Percentiles rank a stretch among this genome's conserved stretches.
phyloP scores from a whole-genome alignment of 2,888 invertebrate species.

The Luffia ferchaultella region DNA sequence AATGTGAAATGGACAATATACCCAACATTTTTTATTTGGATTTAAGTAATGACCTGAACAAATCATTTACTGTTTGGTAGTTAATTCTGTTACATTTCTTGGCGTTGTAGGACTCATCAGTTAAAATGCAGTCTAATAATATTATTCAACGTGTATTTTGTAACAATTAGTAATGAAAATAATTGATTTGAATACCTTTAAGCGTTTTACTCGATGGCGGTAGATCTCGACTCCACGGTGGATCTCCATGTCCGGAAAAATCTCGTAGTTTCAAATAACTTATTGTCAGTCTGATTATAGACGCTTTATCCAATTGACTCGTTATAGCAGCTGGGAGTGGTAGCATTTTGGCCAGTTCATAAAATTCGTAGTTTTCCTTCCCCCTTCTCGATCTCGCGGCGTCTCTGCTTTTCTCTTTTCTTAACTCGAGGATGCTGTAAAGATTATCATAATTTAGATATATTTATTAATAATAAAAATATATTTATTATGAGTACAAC shows the following conservation, averaged over 20 bases:
- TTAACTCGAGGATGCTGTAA: constrained; percentile 90
- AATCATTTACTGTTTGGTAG: too few species aligned
- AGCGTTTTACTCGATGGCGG: constrained; percentile 80
- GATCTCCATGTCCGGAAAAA: constrained; percentile 95
- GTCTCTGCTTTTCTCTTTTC: constrained; percentile 93
- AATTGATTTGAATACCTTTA: too few species aligned
- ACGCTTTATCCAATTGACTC: constrained; percentile 94
- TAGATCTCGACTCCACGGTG: constrained; percentile 90
- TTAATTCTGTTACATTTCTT: too few species aligned
- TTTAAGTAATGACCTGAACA: too few species aligned
- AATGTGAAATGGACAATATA: too few species aligned
- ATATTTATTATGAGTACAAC: too few species aligned
- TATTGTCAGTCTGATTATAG: constrained; percentile 95
- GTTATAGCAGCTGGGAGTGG: constrained; percentile 91
- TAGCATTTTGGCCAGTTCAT: constrained; percentile 94
- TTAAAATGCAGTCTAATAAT: too few species aligned
- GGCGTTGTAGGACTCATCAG: too few species aligned
- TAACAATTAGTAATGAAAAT: too few species aligned
- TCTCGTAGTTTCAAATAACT: constrained; percentile 94
- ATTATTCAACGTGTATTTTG: too few species aligned
- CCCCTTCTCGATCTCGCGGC: constrained; percentile 91
- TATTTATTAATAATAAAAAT: constrained; percentile 11
- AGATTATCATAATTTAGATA: constrained; percentile 17
- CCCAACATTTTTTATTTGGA: too few species aligned
- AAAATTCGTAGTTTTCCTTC: constrained; percentile 96